Percentiles rank a stretch among this genome's conserved stretches.
Evolutionary conservation across 1,140 invertebrate species (phyloP).

Genomic region (Geopemphigus sp.): DNA sequence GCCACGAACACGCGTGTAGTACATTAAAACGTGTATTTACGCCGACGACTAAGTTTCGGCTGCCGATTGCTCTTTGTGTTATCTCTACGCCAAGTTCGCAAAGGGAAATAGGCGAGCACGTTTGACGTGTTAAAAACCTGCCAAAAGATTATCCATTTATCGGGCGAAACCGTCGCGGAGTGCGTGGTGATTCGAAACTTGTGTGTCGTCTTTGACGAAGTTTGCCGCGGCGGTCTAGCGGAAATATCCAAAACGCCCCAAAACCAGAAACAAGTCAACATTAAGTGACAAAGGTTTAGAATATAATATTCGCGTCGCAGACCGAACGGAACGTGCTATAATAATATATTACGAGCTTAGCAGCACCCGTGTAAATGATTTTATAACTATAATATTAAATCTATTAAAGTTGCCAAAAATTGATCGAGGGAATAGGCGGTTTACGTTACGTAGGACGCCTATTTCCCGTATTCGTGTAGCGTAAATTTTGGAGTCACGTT

Average conservation of each 20-base stretch:
- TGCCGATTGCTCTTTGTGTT: background rate
- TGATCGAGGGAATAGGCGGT: no score
- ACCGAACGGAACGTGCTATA: background rate
- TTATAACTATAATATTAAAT: no score
- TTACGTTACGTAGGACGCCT: no score
- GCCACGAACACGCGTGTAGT: background rate
- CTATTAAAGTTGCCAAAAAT: no score
- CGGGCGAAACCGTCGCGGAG: background rate
- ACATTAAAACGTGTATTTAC: background rate
- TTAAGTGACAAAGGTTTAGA: background rate
- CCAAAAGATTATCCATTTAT: conserved; percentile 36
- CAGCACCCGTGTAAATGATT: no score
- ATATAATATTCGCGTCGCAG: background rate
- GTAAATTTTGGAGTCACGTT: no score
- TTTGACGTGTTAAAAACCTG: conserved; percentile 16
- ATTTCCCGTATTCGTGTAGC: no score
- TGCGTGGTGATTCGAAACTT: conserved; percentile 13
- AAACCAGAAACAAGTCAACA: conserved; percentile 18
- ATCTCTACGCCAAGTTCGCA: background rate
- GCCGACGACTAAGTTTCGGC: background rate
- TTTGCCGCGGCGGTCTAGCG: background rate
- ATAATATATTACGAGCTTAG: no score
- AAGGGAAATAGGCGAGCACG: background rate
- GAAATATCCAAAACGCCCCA: conserved; percentile 1
- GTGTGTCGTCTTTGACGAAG: conserved; percentile 16